phyloP scores from a whole-genome alignment of 92 coral and sea anemone genomes.

The Paramuricea clavata region DNA sequence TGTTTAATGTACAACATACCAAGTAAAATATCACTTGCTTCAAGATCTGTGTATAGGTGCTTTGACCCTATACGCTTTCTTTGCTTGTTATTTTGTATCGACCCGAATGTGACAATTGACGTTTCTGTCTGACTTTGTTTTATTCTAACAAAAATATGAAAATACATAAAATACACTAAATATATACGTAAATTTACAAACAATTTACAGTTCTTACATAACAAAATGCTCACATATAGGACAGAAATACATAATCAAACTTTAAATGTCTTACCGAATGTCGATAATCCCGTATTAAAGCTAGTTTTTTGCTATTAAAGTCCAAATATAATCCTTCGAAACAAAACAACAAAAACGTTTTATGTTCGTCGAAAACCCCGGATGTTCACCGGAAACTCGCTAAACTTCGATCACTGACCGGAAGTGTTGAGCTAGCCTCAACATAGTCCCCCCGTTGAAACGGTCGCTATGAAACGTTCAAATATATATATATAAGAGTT shows the following conservation, averaged over 20 bases:
- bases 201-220: too few species aligned
- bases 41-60: constrained; percentile 1
- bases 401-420: background rate
- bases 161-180: background rate
- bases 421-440: constrained; percentile 47
- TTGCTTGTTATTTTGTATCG: background rate
- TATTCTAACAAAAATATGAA: background rate
- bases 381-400: background rate
- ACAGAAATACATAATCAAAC: background rate
- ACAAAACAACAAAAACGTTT: background rate
- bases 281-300: background rate
- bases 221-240: background rate
- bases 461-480: constrained; percentile 15
- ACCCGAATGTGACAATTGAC: background rate
- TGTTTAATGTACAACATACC: background rate
- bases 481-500: background rate
- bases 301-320: background rate
- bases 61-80: background rate
- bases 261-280: background rate
- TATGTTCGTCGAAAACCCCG: too few species aligned
- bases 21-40: constrained; percentile 5
- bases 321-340: background rate
- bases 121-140: background rate
- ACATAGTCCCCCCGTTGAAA: constrained; percentile 44
- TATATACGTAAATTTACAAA: background rate